Percentiles rank a stretch among this genome's conserved stretches.
Evolutionary conservation across 2,888 invertebrate genomes (phyloP).

Genomic region (Ligdia adustata): DNA sequence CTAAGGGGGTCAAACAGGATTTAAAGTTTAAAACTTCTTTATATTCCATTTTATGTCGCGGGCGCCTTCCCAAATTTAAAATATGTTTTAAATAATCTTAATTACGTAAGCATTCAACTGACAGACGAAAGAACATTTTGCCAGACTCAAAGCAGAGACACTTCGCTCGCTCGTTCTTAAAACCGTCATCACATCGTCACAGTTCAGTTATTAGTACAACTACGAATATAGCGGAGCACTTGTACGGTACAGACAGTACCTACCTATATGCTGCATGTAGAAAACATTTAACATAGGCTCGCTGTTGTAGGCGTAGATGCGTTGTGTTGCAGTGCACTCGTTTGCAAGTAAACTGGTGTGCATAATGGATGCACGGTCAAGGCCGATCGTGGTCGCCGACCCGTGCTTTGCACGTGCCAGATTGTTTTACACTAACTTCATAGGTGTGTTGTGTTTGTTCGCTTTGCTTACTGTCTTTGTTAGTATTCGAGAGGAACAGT

Average conservation of each 20-base stretch:
- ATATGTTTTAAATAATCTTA: no score
- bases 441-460: constrained; percentile 24
- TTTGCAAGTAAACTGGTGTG: constrained; percentile 79
- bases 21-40: no score
- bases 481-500: no score
- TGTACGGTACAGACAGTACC: constrained; percentile 37
- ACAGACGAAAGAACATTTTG: no score
- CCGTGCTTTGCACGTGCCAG: constrained; percentile 67
- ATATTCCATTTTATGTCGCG: no score
- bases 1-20: no score
- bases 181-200: constrained; percentile 8
- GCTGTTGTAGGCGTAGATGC: constrained; percentile 58
- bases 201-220: no score
- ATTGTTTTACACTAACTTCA: constrained; percentile 62
- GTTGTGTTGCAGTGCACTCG: constrained; percentile 73
- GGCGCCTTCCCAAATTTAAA: no score
- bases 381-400: constrained; percentile 69
- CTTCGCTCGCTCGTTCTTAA: no score
- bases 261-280: constrained; percentile 29
- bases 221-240: constrained; percentile 35
- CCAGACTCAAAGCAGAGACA: no score
- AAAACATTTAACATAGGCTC: constrained; percentile 46
- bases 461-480: constrained; percentile 23
- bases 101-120: no score
- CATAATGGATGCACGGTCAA: constrained; percentile 81